These are phyloP conservation scores for Potamarius usumacintae DNA, from an alignment of 2,113 vertebrate genomes.

Conservation along the genomic window DNA sequence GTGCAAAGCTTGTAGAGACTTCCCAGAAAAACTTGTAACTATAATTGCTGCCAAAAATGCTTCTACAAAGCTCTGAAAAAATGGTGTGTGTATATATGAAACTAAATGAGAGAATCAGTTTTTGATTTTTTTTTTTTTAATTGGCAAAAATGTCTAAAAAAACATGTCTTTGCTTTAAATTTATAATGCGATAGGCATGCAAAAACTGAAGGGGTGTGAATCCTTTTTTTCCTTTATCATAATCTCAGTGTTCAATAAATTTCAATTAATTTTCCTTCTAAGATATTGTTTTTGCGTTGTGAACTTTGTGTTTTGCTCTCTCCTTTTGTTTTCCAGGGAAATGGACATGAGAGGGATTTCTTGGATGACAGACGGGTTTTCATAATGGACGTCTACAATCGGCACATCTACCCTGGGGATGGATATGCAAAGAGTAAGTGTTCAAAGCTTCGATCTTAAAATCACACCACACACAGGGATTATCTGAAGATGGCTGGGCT, in stretches of 20 bases:
- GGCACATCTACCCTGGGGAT: slow-evolving; percentile 91
- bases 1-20: too few species aligned
- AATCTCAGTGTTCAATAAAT: neutral
- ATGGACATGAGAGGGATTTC: slow-evolving; percentile 94
- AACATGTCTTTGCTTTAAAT: too few species aligned
- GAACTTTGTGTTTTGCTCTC: slow-evolving; percentile 13
- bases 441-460: slow-evolving; percentile 36
- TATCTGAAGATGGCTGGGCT: slow-evolving; percentile 26
- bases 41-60: too few species aligned
- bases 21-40: too few species aligned
- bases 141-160: too few species aligned
- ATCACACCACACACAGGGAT: slow-evolving; percentile 28
- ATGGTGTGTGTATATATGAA: too few species aligned
- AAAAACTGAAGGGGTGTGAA: neutral
- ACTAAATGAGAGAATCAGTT: too few species aligned
- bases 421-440: slow-evolving; percentile 89
- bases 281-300: neutral
- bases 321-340: slow-evolving; percentile 77
- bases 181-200: neutral
- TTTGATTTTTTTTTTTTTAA: too few species aligned
- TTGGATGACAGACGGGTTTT: slow-evolving; percentile 88
- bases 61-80: too few species aligned
- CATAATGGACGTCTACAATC: slow-evolving; percentile 95
- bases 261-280: neutral
- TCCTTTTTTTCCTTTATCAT: neutral